Conservation (phyloP, 2,797 vertebrate species). For the Melanogrammus aeglefinus region DNA sequence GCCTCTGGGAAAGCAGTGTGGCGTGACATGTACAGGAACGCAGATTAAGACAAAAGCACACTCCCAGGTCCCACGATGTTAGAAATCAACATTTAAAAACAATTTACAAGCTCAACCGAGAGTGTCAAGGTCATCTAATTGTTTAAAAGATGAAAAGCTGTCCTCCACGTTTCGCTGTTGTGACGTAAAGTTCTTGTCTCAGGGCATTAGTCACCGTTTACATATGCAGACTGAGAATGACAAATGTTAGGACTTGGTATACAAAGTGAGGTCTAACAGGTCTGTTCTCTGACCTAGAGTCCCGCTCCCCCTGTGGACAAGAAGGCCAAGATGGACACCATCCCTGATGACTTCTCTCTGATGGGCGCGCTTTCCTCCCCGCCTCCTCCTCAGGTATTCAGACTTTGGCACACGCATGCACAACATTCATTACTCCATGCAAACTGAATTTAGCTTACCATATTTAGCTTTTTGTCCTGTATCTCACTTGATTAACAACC, state of each 20-base stretch:
- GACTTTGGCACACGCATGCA: neutral
- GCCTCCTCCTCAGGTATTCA: conserved; percentile 31
- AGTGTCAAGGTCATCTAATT: neutral
- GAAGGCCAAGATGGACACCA: conserved; percentile 63
- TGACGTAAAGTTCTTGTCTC: no score
- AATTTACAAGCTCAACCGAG: neutral
- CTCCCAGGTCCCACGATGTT: neutral
- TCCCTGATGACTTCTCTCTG: conserved; percentile 42
- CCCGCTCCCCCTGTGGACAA: conserved; percentile 70
- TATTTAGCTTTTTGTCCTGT: neutral
- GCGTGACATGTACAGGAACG: neutral
- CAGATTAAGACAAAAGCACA: neutral
- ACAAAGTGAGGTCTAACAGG: neutral
- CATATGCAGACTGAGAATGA: neutral
- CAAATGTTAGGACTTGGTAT: neutral
- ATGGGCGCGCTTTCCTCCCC: conserved; percentile 27
- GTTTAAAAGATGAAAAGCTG: neutral
- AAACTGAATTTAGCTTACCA: neutral
- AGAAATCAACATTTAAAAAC: neutral
- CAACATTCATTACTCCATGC: neutral
- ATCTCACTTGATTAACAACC: neutral
- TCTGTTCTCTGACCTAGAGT: conserved; percentile 23
- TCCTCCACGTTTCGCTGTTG: no score
- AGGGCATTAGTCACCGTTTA: no score
- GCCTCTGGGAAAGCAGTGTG: neutral